Evolutionary conservation across 2,113 vertebrate genomes (phyloP), one percentile per base, ranked within the genome.

Genomic region (Chiloscyllium plagiosum): DNA sequence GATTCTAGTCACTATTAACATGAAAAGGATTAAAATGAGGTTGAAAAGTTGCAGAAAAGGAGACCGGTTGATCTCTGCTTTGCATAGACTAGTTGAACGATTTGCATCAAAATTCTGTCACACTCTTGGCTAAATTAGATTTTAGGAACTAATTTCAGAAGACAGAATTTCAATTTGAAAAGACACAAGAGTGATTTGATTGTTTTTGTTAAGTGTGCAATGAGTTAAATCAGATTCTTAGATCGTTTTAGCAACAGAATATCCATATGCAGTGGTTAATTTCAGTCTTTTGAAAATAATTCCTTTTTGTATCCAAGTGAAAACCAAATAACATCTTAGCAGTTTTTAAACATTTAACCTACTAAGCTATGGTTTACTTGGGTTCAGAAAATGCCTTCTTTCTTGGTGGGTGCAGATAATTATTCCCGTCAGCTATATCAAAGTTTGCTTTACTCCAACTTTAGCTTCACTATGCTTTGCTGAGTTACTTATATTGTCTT

Each of bases 21-120:
- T 90, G 61, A 90, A n/a, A 90, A 90, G 56, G 87, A 90, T n/a
- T 90, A 90, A 90, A 90, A 33, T 90, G 20, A 90, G 26, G 29
- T 90, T 90, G n/a, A 33, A 90, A 61, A 65, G 52, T 90, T 90
- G 87, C 65, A 90, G 3, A 3, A 33, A 1, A 4, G 61, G 87
- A 90, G 56, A 65, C 50, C 86, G 3, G 22, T 89, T 61, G 52
- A 89, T 50, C 86, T n/a, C 29, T 61, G 50, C 56, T 90, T 65
- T 90, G 87, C 56, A 17, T 29, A 56, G 12, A 17, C 29, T 65
- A 90, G 87, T 3, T 65, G 29, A 15, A 29, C 29, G 29, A 90
- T 90, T 47, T 89, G n/a, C 87, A 12, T 90, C 87, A 90, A 65
- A 65, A 90, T 65, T 52, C 29, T n/a, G 33, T 90, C 52, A 90